Conservation (phyloP, 1,140 invertebrate genomes). For the Euborellia annulipes region DNA sequence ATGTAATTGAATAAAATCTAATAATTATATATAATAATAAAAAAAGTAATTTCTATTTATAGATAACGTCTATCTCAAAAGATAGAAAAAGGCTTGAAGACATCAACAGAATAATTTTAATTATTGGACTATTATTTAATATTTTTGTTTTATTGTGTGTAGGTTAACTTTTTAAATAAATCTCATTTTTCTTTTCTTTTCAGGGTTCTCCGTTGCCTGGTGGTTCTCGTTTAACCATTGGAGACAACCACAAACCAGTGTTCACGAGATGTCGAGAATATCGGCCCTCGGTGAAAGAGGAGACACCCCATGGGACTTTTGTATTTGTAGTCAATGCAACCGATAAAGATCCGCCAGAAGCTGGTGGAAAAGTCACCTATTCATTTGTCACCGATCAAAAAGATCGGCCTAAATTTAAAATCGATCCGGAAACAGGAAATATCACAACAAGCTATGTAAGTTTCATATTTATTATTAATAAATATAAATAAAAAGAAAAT, state of each 20-base stretch:
- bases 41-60: too few species aligned
- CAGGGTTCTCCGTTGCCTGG: not conserved
- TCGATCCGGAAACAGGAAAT: slow-evolving; percentile 53
- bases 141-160: too few species aligned
- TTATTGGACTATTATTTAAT: too few species aligned
- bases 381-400: slow-evolving; percentile 57
- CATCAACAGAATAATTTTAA: too few species aligned
- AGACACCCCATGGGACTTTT: slow-evolving; percentile 37
- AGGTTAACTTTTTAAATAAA: too few species aligned
- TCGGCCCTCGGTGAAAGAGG: slow-evolving; percentile 48
- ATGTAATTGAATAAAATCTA: too few species aligned
- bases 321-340: slow-evolving; percentile 44
- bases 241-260: slow-evolving; percentile 54
- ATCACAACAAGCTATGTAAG: slow-evolving; percentile 53
- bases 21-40: too few species aligned
- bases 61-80: too few species aligned
- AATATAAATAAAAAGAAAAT: too few species aligned
- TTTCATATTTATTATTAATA: too few species aligned
- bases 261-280: slow-evolving; percentile 56
- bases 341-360: slow-evolving; percentile 47
- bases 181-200: too few species aligned
- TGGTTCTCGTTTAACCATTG: slow-evolving; percentile 2
- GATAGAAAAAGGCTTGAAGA: too few species aligned
- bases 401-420: slow-evolving; percentile 55
- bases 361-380: slow-evolving; percentile 64